A percentile compares a stretch with the other conserved stretches of the same genome.
Evolutionary conservation across 2,888 invertebrate genomes (phyloP).

Genomic region (Chymomyza procnemis): DNA sequence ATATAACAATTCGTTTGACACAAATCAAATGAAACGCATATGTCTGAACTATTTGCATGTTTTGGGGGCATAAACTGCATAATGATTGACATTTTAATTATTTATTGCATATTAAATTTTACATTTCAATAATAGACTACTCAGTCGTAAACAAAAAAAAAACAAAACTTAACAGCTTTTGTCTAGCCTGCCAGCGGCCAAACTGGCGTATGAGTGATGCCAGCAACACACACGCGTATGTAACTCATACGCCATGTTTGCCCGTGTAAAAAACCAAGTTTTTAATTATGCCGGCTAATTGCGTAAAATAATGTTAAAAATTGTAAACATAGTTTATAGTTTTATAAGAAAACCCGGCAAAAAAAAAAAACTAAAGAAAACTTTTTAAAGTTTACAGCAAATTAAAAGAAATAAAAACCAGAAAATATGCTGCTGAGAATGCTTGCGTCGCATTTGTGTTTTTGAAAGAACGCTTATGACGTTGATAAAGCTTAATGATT

Average conservation of each 20-base stretch:
- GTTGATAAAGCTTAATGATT: conserved; percentile 53
- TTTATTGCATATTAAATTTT: neutral
- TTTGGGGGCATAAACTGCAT: neutral
- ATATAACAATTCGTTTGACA: neutral
- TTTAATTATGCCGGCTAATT: neutral
- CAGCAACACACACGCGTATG: neutral
- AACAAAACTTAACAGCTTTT: neutral
- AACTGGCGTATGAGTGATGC: neutral
- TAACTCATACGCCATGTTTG: neutral
- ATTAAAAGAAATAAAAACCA: neutral
- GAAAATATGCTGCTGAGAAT: neutral
- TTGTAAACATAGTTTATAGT: neutral
- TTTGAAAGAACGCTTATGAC: conserved; percentile 52
- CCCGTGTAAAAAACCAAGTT: neutral
- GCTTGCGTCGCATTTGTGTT: conserved; percentile 10
- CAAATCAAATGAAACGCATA: neutral
- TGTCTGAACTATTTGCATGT: neutral
- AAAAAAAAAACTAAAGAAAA: neutral
- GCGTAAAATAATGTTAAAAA: neutral
- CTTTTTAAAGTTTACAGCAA: neutral
- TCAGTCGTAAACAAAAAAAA: neutral
- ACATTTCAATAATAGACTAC: neutral
- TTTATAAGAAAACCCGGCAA: no score
- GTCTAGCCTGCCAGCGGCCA: neutral
- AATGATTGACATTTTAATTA: neutral